Base-by-base conservation (phyloP, 2,797 vertebrate genomes). In the Phoeniculus purpureus region DNA sequence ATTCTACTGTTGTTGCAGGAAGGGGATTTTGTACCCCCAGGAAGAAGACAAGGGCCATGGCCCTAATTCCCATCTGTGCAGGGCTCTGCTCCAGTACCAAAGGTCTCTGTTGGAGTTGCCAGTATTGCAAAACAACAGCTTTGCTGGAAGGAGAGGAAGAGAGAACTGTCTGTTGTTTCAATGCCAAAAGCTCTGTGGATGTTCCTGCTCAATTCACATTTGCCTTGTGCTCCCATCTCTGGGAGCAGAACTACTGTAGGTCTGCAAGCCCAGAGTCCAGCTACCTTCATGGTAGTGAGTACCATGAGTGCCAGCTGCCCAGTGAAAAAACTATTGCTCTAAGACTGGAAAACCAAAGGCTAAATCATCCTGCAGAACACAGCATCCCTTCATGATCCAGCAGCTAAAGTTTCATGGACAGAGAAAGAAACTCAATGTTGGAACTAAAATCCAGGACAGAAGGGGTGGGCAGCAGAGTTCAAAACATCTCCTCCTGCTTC, bases 111-210 rank as follows among this genome's bases (percentile, higher is more conserved):
- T 82, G 91, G 59, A 78, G 23, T 70, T 95, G 88, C 94, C 95
- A 95, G 60, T 58, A 94, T 95, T 96, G 90, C 94, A 96, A 96
- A 95, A 96, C 47, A 85, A 18, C 59, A 73, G 67, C 16, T 50
- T 93, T 1, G 2, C 72, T 79, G 81, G 29, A 86, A 40, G 20
- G 77, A 93, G 60, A 89, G 34, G 1, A 3, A 55, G 52, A 47
- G 40, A 90, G 17, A 3, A 76, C 4, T 20, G 8, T 61, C 54
- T 73, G 52, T 74, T 5, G 2, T 71, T 81, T 66, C 52, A 14
- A 21, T n/a, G 34, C 20, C 0, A 1, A 91, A 84, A 91, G 47
- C 29, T 32, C 29, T 64, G 74, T 29, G 8, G 34, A 27, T 75
- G n/a, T 26, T 90, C 37, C 66, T 55, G 29, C 5, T 25, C 5